phyloP scores from a whole-genome alignment of 1,140 invertebrate genomes.

The Papilio machaon region DNA sequence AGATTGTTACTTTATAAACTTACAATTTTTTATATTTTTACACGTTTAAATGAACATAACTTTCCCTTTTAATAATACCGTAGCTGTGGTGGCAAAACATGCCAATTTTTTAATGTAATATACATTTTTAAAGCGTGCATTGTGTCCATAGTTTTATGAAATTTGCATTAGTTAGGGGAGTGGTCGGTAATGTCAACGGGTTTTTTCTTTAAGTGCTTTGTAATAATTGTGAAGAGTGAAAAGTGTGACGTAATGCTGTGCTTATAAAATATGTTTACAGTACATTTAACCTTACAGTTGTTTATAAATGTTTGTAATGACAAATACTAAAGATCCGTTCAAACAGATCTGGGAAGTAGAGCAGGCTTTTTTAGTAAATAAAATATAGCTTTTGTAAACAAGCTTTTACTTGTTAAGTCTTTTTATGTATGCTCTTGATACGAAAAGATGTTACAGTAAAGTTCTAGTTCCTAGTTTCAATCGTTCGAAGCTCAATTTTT shows the following conservation, averaged over 20 bases:
- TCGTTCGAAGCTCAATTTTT: too few species aligned
- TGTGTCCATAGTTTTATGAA: constrained; percentile 60
- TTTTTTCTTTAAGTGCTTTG: constrained; percentile 58
- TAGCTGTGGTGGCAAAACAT: constrained; percentile 41
- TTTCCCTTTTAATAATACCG: constrained; percentile 45
- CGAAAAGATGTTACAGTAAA: too few species aligned
- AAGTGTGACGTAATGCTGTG: not conserved
- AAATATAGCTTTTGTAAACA: too few species aligned
- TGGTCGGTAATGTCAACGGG: constrained; percentile 59
- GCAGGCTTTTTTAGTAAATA: too few species aligned
- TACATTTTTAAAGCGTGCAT: constrained; percentile 58
- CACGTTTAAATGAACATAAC: constrained; percentile 29
- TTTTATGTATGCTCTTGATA: too few species aligned
- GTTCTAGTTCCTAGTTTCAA: too few species aligned
- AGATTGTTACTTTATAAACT: constrained; percentile 3
- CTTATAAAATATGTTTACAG: too few species aligned
- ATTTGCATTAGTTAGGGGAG: constrained; percentile 71
- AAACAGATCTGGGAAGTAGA: too few species aligned
- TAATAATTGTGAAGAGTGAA: constrained; percentile 51
- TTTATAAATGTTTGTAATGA: too few species aligned
- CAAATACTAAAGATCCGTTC: too few species aligned
- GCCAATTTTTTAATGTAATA: constrained; percentile 51
- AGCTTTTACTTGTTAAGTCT: too few species aligned
- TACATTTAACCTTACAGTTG: too few species aligned
- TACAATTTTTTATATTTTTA: constrained; percentile 3